phyloP scores from a whole-genome alignment of 2,888 invertebrate genomes.

The Petrophora chlorosata region DNA sequence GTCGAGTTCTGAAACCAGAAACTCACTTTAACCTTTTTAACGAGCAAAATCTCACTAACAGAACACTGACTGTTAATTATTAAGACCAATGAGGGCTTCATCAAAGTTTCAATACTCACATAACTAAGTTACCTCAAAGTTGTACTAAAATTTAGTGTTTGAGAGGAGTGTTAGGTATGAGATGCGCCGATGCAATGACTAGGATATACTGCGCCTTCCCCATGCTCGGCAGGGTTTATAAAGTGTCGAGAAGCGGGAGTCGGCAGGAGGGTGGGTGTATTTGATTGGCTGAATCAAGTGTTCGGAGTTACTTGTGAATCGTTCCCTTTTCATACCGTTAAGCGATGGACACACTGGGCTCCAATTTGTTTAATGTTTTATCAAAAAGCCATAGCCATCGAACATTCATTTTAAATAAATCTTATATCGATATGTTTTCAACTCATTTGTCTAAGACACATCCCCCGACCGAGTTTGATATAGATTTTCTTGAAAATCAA shows the following conservation, averaged over 20 bases:
- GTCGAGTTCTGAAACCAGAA: constrained; percentile 9
- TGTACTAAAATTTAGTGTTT: constrained; percentile 15
- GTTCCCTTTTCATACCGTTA: constrained; percentile 72
- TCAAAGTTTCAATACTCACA: background rate
- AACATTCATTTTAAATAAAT: too few species aligned
- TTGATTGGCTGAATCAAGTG: constrained; percentile 87
- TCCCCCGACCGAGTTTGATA: too few species aligned
- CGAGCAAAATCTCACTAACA: background rate
- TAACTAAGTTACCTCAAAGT: constrained; percentile 18
- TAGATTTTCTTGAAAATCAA: too few species aligned
- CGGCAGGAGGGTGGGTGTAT: constrained; percentile 79
- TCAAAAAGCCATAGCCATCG: too few species aligned
- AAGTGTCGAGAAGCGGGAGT: constrained; percentile 80
- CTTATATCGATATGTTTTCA: too few species aligned
- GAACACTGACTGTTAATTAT: background rate
- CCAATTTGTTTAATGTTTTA: constrained; percentile 12
- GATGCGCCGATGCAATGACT: constrained; percentile 57
- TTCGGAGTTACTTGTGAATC: constrained; percentile 84
- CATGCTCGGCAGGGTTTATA: constrained; percentile 65
- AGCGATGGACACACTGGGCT: constrained; percentile 65
- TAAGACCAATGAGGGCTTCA: background rate
- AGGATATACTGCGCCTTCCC: constrained; percentile 64
- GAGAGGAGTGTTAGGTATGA: constrained; percentile 23
- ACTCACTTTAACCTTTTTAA: background rate
- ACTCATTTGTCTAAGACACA: too few species aligned